Base-by-base conservation (phyloP, 2,113 vertebrate species). In the Mohoua ochrocephala region DNA sequence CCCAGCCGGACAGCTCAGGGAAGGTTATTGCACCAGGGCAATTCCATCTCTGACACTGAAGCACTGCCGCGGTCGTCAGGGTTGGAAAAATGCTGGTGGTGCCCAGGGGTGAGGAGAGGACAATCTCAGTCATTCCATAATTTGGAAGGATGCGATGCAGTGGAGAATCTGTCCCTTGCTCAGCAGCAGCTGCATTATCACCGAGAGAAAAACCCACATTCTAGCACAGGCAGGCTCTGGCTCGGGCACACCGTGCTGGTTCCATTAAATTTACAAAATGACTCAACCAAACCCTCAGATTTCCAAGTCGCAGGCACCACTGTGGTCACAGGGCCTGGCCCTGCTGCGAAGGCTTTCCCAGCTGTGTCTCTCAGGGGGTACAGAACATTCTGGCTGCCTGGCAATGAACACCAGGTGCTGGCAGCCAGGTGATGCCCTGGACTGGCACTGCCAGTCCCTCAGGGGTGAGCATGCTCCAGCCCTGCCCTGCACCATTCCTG, bases 391-490 rank as follows among this genome's bases (percentile, higher is more conserved):
- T 27, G 16, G 13, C 50, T 77, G 53, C 41, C 71, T 31, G 22
- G 14, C 4, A 84, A 64, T 4, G 35, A 42, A 3, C 22, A 27
- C 22, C 2, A 1, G 7, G 27, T 0, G 12, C 45, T 27, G 33
- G 16, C 37, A 75, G 53, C 3, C 2, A 0, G 45, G 31, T 24
- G 27, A 31, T 37, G 39, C 13, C 19, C 61, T 63, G n/a, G 30
- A 20, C 35, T 27, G 21, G 45, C 54, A 47, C 3, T 60, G 54
- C 0, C 2, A n/a, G n/a, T 13, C 11, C 47, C 70, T n/a, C 26
- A 23, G 77, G n/a, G 13, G 0, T 24, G 33, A 27, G 22, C 4
- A 42, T 52, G 30, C n/a, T 69, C 24, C 20, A 17, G 24, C 41
- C 12, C 37, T 63, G 2, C n/a, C 35, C 50, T 13, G 24, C 6